Base-by-base conservation (phyloP, 2,797 vertebrate genomes). In the Neoniphon sammara region DNA sequence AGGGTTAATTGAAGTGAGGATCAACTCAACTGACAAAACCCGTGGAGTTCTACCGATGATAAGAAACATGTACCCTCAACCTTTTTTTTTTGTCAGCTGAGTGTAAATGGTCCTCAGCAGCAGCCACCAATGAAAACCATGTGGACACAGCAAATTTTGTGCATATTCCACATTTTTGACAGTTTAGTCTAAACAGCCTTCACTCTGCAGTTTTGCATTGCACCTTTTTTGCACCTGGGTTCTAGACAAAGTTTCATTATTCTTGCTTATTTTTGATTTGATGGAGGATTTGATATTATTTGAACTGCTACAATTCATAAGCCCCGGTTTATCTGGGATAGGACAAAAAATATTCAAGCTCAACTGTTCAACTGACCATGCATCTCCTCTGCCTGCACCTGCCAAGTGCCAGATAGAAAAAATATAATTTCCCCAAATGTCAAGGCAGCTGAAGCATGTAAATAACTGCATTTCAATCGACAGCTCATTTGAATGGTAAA, bases 381-480 rank as follows among this genome's bases (percentile, higher is more conserved):
- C 52, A 54, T 77, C 66, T 58, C 75, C 25, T 9, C 1, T 0
- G 23, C 54, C 75, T 69, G 61, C 44, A 57, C 85, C 80, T 87
- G 83, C 80, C 66, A 64, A 70, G 65, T 75, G 49, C 59, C 12
- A 85, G 81, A 87, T 69, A 80, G 66, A 89, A 84, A 84, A 80
- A 84, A 80, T 71, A 79, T 77, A 14, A 83, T 89, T 90, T 78
- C 42, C 62, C 54, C 74, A 86, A 90, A 91, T 91, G 87, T 82
- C 88, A 85, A 75, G 73, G 69, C 75, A 89, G 84, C 85, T 87
- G 88, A 90, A 78, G 88, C 86, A 83, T 91, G 88, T 89, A 89
- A 93, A 93, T 91, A 91, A 90, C 80, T 79, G 86, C 83, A 85
- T 88, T 92, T 91, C 85, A 79, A 89, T 88, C 89, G 90, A 89